Evolutionary conservation across 2,797 vertebrate genomes (phyloP).

Genomic region (Nannoperca obscura): DNA sequence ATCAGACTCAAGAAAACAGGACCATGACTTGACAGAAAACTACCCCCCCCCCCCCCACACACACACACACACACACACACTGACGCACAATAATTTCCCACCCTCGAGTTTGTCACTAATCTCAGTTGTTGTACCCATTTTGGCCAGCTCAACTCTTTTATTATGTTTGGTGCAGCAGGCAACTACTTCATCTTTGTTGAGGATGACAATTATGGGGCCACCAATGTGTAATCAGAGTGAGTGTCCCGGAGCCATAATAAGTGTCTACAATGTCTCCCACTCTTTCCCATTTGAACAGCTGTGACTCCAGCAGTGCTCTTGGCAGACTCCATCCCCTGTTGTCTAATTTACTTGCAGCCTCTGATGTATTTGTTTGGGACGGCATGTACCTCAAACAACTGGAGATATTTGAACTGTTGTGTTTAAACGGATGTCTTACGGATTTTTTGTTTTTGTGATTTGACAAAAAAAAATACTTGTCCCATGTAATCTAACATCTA

Average conservation of each 20-base stretch:
- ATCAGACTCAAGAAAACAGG: slow-evolving; percentile 45
- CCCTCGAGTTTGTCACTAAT: slow-evolving; percentile 41
- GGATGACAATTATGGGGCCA: slow-evolving; percentile 68
- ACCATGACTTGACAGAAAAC: slow-evolving; percentile 27
- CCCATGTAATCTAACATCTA: neutral
- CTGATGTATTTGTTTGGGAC: slow-evolving; percentile 66
- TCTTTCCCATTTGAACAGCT: slow-evolving; percentile 75
- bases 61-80: neutral
- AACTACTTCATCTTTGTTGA: slow-evolving; percentile 69
- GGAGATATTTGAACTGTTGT: slow-evolving; percentile 33
- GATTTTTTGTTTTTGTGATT: neutral
- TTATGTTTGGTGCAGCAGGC: slow-evolving; percentile 52
- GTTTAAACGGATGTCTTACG: neutral
- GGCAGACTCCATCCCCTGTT: slow-evolving; percentile 64
- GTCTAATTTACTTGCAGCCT: slow-evolving; percentile 68
- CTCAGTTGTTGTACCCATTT: slow-evolving; percentile 31
- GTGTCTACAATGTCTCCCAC: slow-evolving; percentile 61
- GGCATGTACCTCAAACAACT: slow-evolving; percentile 42
- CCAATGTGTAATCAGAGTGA: slow-evolving; percentile 74
- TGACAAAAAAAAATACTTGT: neutral
- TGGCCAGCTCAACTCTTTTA: slow-evolving; percentile 47
- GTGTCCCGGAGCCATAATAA: slow-evolving; percentile 74
- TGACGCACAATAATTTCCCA: slow-evolving; percentile 4
- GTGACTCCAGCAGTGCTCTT: slow-evolving; percentile 75
- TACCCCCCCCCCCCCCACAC: no score